Conservation (phyloP, 2,797 vertebrate genomes). For the Paedocypris micromegethes region DNA sequence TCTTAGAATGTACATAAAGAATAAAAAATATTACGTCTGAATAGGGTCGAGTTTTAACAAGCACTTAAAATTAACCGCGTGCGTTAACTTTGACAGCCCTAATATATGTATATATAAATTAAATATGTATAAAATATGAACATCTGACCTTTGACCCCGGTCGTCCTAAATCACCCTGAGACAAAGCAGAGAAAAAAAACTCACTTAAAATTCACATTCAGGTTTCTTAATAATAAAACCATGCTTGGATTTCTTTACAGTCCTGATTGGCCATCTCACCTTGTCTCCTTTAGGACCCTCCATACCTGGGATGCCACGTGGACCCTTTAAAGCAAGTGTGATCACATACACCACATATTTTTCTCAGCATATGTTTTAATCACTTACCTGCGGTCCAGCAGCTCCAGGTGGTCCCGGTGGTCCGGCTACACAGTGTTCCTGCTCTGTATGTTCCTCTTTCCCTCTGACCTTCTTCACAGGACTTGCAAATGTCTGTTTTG, state of each 20-base stretch:
- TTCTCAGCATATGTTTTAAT: not conserved
- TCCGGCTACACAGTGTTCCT: conserved; percentile 20
- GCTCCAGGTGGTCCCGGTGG: conserved; percentile 40
- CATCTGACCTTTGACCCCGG: conserved; percentile 45
- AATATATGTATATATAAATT: too few species aligned
- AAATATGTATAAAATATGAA: not conserved
- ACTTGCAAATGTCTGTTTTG: conserved; percentile 9
- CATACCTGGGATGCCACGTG: conserved; percentile 32
- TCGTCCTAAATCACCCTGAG: conserved; percentile 40
- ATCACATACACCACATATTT: not conserved
- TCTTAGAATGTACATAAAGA: too few species aligned
- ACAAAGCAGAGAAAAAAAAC: not conserved
- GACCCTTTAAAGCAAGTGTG: conserved; percentile 31
- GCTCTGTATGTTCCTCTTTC: conserved; percentile 14
- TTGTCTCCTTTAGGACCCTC: conserved; percentile 42
- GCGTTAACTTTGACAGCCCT: too few species aligned
- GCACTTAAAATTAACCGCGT: too few species aligned
- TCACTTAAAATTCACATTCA: not conserved
- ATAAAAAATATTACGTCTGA: too few species aligned
- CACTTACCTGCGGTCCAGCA: conserved; percentile 30
- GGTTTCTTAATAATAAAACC: too few species aligned
- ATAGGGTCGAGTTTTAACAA: too few species aligned
- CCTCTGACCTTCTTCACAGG: not conserved
- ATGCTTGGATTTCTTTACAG: not conserved
- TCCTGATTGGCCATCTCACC: conserved; percentile 10